Conservation (phyloP, 2,888 invertebrate genomes). For the Agrotis puta region DNA sequence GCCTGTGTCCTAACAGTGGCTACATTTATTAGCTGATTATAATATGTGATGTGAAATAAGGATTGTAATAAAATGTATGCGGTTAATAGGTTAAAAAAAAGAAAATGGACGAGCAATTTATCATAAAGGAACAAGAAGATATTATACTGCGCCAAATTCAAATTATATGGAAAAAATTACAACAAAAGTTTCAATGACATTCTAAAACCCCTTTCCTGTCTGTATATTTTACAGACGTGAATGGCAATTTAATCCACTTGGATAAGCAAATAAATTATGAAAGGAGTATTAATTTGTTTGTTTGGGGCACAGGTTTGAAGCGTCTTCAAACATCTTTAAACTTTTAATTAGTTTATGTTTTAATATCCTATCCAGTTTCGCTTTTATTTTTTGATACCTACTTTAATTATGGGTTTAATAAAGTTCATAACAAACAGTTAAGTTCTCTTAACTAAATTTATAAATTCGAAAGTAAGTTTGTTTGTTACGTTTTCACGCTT, state of each 20-base stretch:
- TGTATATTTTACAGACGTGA: not conserved
- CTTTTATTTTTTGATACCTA: not conserved
- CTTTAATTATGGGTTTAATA: constrained; percentile 11
- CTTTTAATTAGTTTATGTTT: constrained; percentile 16
- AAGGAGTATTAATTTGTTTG: constrained; percentile 10
- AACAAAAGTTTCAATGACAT: not conserved
- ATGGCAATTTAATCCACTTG: constrained; percentile 3
- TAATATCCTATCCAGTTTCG: constrained; percentile 6
- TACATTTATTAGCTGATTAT: too few relatives aligned
- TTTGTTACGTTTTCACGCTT: too few relatives aligned
- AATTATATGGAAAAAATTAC: too few relatives aligned
- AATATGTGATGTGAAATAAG: too few relatives aligned
- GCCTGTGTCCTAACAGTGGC: too few relatives aligned
- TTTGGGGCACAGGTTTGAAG: not conserved
- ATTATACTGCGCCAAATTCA: too few relatives aligned
- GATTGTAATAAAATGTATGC: too few relatives aligned
- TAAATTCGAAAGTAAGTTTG: too few relatives aligned
- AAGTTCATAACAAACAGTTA: not conserved
- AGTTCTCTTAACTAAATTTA: not conserved
- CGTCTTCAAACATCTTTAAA: constrained; percentile 4
- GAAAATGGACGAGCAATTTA: too few relatives aligned
- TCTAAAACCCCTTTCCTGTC: not conserved
- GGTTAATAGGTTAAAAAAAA: too few relatives aligned
- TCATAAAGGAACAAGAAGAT: too few relatives aligned
- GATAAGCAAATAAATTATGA: constrained; percentile 14